Conservation (phyloP, 1,140 invertebrate species). For the Drosophila orena region DNA sequence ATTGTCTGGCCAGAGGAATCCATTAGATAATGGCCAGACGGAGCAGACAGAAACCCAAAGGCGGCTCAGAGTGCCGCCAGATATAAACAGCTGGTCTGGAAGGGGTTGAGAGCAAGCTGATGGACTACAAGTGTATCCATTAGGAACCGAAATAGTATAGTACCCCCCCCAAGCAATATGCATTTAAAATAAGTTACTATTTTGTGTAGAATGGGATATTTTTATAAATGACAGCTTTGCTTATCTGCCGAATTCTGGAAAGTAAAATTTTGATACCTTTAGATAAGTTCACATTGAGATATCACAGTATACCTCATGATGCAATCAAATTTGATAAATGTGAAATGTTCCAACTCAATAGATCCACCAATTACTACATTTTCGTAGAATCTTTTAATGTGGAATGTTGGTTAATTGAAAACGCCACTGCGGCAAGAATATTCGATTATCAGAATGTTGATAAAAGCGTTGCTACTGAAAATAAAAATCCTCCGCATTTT, state of each 20-base stretch:
- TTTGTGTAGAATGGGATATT: neutral
- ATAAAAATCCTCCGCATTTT: neutral
- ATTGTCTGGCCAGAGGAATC: constrained; percentile 15
- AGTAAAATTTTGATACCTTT: constrained; percentile 2
- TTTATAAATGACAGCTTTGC: constrained; percentile 8
- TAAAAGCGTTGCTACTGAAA: constrained; percentile 2
- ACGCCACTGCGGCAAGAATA: neutral
- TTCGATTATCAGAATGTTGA: constrained; percentile 12
- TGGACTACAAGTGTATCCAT: constrained; percentile 5
- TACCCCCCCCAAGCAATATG: neutral
- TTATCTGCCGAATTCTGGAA: constrained; percentile 10
- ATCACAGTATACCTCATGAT: neutral
- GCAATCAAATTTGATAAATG: constrained; percentile 12
- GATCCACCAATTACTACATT: too few species aligned
- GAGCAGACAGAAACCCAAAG: constrained; percentile 1
- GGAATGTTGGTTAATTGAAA: constrained; percentile 5
- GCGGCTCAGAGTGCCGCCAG: constrained; percentile 4
- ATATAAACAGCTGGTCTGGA: constrained; percentile 11
- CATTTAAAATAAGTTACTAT: too few species aligned
- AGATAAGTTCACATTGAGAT: constrained; percentile 3
- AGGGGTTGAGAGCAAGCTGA: neutral
- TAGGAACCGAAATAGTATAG: neutral
- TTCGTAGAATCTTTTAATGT: neutral
- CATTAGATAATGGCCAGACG: constrained; percentile 25
- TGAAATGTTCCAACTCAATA: neutral